Evolutionary conservation across 2,113 vertebrate species (phyloP).

Genomic region (Pseudolaguvia tuberculata): DNA sequence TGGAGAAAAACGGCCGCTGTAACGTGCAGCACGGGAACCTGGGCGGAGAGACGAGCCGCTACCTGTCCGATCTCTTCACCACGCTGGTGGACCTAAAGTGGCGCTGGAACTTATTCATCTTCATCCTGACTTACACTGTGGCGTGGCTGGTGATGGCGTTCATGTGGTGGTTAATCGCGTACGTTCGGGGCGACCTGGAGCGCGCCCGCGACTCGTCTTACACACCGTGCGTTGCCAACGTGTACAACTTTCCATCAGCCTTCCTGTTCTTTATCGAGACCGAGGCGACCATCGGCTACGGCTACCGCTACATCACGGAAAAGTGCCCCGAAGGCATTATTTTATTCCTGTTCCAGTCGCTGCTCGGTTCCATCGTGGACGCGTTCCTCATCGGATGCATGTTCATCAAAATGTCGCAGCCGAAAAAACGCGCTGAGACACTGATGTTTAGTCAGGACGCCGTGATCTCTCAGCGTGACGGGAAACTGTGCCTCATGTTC

Average conservation of each 20-base stretch:
- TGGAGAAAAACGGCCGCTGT: constrained; percentile 86
- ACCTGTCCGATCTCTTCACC: constrained; percentile 84
- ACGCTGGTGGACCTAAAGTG: constrained; percentile 85
- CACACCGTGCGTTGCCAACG: constrained; percentile 81
- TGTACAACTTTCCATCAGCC: constrained; percentile 86
- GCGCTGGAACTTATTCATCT: constrained; percentile 86
- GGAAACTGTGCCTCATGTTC: constrained; percentile 86
- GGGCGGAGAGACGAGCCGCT: constrained; percentile 79
- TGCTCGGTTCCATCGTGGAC: constrained; percentile 84
- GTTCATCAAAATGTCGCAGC: constrained; percentile 91
- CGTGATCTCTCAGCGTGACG: constrained; percentile 80
- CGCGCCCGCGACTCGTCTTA: constrained; percentile 69
- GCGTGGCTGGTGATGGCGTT: constrained; percentile 87
- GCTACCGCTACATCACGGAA: constrained; percentile 84
- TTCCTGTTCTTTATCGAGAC: constrained; percentile 90
- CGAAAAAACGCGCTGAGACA: constrained; percentile 85
- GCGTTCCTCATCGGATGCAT: constrained; percentile 87
- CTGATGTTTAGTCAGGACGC: constrained; percentile 83
- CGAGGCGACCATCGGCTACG: constrained; percentile 84
- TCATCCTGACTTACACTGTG: constrained; percentile 82
- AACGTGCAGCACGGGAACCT: constrained; percentile 86
- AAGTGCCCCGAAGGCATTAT: constrained; percentile 84
- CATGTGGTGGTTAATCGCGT: constrained; percentile 88
- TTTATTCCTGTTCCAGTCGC: constrained; percentile 83
- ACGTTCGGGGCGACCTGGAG: constrained; percentile 78